These are phyloP conservation scores for Falcaria lacertinaria DNA, from an alignment of 2,888 invertebrate genomes.

Conservation along the genomic window DNA sequence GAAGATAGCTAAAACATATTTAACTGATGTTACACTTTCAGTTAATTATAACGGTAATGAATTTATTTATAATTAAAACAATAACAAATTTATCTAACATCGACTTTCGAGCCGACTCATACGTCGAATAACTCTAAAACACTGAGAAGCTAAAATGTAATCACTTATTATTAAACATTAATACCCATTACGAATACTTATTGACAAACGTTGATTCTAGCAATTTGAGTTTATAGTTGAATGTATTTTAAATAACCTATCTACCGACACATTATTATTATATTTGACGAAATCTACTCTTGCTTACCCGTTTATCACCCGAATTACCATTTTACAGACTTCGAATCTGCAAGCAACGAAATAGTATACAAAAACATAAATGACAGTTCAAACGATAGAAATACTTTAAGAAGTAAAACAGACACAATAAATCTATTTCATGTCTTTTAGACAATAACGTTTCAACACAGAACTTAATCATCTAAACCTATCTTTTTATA, in stretches of 20 bases:
- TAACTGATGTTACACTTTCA: neutral
- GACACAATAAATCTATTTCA: neutral
- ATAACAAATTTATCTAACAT: conserved; percentile 71
- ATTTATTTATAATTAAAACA: conserved; percentile 5
- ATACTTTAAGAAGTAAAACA: conserved; percentile 9
- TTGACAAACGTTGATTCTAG: conserved; percentile 56
- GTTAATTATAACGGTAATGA: neutral
- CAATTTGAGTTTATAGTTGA: conserved; percentile 63
- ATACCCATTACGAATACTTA: conserved; percentile 56
- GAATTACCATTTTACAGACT: conserved; percentile 34
- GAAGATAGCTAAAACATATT: neutral
- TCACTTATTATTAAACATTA: conserved; percentile 44
- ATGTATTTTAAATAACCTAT: conserved; percentile 61
- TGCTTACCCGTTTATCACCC: conserved; percentile 73
- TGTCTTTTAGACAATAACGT: conserved; percentile 19
- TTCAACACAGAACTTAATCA: too few species aligned
- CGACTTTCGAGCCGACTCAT: conserved; percentile 71
- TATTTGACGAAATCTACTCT: conserved; percentile 52
- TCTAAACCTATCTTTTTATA: neutral
- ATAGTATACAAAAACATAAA: too few species aligned
- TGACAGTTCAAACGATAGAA: conserved; percentile 22
- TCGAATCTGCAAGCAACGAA: conserved; percentile 18
- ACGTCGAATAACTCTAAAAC: conserved; percentile 80
- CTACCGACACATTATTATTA: conserved; percentile 50
- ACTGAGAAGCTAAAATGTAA: conserved; percentile 74